A percentile compares a stretch with the other conserved stretches of the same genome.
phyloP scores from a whole-genome alignment of 2,113 vertebrate species.

The Trachemys scripta region DNA sequence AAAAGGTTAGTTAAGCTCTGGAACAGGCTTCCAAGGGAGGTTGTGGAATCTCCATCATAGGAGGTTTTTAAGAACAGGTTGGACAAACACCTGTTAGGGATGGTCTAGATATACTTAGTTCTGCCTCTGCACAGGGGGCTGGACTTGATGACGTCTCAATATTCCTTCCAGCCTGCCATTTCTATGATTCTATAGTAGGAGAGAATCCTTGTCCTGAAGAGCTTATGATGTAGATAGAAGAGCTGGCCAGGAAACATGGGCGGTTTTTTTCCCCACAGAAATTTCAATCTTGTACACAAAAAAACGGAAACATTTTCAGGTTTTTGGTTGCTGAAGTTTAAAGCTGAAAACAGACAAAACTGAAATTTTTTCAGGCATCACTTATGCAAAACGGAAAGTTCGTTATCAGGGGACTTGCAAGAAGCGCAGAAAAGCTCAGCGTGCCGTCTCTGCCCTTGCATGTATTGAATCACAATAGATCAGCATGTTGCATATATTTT shows the following conservation, averaged over 20 bases:
- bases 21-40: background rate
- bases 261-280: too few species aligned
- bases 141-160: background rate
- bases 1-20: background rate
- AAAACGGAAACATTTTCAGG: background rate
- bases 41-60: background rate
- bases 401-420: background rate
- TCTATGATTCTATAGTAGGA: background rate
- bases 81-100: background rate
- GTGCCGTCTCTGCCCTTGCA: background rate
- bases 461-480: background rate
- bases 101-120: background rate
- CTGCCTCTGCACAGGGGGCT: background rate
- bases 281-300: background rate
- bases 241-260: background rate
- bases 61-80: background rate
- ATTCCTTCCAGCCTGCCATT: background rate
- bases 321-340: background rate
- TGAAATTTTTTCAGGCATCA: background rate
- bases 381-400: background rate
- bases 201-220: background rate
- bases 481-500: background rate
- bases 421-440: background rate
- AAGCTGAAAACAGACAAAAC: background rate
- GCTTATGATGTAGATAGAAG: background rate